Evolutionary conservation across 2,797 vertebrate species (phyloP), one percentile per base, ranked within the genome.

Genomic region (Cryptoprocta ferox): DNA sequence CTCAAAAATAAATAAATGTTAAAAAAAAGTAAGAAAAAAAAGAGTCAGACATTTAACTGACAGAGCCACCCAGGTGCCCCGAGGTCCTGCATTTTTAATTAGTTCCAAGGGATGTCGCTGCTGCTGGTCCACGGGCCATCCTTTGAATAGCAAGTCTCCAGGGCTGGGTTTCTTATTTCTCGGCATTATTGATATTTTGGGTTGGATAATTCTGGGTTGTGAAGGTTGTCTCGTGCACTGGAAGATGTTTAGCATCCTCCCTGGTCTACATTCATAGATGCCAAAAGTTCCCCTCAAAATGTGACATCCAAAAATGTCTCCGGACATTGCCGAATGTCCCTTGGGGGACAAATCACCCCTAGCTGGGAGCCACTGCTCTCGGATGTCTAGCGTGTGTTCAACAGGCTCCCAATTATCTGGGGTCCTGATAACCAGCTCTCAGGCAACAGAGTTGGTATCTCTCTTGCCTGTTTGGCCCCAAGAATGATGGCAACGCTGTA

Each of bases 151-250:
- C 15, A 18, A 71, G 28, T 15, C 16, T 86, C 35, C 6, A 78
- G 71, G 78, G 35, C 1, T 6, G 15, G 2, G 12, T 71, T 59
- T 87, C 84, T 73, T 18, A 65, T 0, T 6, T 48, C 39, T 94
- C 9, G 18, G 50, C 37, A 18, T n/a, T 28, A 2, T 0, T 53
- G 28, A 19, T 12, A 37, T 37, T 12, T 9, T 3, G 3, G 28
- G 45, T 32, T n/a, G 12, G 73, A 42, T 45, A 21, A 63, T 71
- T 65, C n/a, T 45, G 50, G 65, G 21, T 42, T 32, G n/a, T 45
- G 6, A 1, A 1, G 21, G 30, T 65, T 42, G 6, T 48, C 32
- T 65, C 65, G 13, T n/a, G 56, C 21, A 10, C 37, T 53, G 32
- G 19, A 45, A 45, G 76, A 16, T 48, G 35, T 15, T 81, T 56